Conservation (phyloP, 1,140 invertebrate genomes). For the Megalopta genalis region DNA sequence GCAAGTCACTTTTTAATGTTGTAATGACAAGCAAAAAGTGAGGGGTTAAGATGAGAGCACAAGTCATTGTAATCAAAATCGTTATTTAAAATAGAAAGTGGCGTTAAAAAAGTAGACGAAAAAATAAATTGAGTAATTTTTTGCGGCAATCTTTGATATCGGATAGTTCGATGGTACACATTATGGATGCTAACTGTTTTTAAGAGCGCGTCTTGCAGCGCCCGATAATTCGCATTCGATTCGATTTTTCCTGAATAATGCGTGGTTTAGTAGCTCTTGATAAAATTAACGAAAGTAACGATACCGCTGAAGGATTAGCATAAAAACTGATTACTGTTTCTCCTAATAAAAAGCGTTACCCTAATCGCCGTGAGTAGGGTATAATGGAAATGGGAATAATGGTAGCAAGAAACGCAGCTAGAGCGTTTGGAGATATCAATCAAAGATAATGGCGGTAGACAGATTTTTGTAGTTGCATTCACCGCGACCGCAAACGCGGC, state of each 20-base stretch:
- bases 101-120: no score
- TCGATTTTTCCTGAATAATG: background rate
- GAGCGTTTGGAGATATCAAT: slow-evolving; percentile 45
- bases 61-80: no score
- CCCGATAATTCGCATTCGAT: background rate
- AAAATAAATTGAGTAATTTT: no score
- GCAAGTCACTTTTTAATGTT: no score
- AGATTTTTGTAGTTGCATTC: slow-evolving; percentile 40
- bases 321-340: slow-evolving; percentile 11
- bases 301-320: slow-evolving; percentile 12
- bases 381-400: slow-evolving; percentile 41
- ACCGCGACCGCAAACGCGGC: background rate
- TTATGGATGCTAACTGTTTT: background rate
- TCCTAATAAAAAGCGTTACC: slow-evolving; percentile 21
- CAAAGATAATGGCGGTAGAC: slow-evolving; percentile 39
- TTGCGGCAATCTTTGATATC: no score
- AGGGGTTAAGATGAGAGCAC: no score
- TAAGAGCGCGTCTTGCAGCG: background rate
- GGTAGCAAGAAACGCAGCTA: slow-evolving; percentile 37
- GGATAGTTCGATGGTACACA: no score
- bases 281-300: slow-evolving; percentile 1
- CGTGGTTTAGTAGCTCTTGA: background rate
- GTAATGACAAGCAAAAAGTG: no score
- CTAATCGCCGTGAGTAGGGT: slow-evolving; percentile 30
- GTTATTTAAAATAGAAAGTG: no score